These are phyloP conservation scores for Larimichthys crocea DNA, from an alignment of 2,113 vertebrate species.

Conservation along the genomic window DNA sequence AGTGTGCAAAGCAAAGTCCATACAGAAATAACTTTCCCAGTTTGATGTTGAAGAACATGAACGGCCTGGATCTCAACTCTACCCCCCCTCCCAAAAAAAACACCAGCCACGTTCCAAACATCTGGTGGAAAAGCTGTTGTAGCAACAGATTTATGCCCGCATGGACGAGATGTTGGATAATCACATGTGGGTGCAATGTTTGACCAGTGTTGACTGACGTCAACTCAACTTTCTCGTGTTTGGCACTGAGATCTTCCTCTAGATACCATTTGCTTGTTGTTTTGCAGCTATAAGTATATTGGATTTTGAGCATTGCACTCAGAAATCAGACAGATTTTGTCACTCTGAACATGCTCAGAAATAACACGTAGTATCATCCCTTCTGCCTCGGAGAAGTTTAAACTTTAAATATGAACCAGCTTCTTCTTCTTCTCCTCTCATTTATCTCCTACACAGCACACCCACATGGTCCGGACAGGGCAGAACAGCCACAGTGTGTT, in stretches of 20 bases:
- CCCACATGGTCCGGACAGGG: constrained; percentile 42
- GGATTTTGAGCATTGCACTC: neutral
- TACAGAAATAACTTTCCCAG: neutral
- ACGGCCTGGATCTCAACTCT: neutral
- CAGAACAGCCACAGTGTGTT: constrained; percentile 41
- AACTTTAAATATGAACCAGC: neutral
- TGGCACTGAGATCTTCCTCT: neutral
- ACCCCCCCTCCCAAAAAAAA: too few relatives aligned
- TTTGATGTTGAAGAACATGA: neutral
- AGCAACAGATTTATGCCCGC: neutral
- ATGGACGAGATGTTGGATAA: neutral
- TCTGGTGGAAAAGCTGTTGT: neutral
- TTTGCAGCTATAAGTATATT: neutral
- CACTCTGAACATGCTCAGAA: too few relatives aligned
- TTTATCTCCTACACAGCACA: constrained; percentile 44
- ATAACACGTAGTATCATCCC: neutral
- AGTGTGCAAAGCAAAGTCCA: neutral
- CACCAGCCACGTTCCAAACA: neutral
- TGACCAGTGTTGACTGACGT: too few relatives aligned
- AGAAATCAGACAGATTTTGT: too few relatives aligned
- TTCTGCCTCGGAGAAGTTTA: constrained; percentile 1
- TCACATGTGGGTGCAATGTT: too few relatives aligned
- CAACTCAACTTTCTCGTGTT: too few relatives aligned
- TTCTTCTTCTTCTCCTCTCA: constrained; percentile 19
- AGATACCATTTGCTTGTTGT: neutral